Percentiles rank a stretch among this genome's conserved stretches.
phyloP scores from a whole-genome alignment of 2,113 vertebrate species.

The Neolamprologus falcicula region DNA sequence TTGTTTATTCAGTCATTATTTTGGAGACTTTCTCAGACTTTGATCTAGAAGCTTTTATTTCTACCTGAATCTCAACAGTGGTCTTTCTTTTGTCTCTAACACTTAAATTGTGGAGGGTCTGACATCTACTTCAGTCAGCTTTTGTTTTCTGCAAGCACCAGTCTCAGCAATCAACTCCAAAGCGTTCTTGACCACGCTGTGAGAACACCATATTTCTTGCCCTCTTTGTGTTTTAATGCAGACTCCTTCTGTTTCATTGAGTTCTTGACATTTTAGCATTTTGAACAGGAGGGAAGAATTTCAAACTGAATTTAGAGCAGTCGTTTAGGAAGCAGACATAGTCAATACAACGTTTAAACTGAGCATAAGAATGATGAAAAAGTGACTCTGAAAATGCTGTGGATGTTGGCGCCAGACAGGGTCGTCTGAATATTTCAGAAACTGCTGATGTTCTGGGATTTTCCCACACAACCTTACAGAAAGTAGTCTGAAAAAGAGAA shows the following conservation, averaged over 20 bases:
- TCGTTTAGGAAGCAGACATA: neutral
- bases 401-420: neutral
- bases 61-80: neutral
- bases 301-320: neutral
- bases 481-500: neutral
- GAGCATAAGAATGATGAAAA: neutral
- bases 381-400: neutral
- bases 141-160: neutral
- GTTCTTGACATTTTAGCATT: neutral
- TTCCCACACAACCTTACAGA: neutral
- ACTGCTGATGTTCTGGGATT: neutral
- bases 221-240: neutral
- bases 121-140: neutral
- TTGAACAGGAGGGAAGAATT: neutral
- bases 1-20: neutral
- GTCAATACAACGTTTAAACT: rapidly evolving
- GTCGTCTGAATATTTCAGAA: neutral
- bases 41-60: neutral
- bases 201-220: neutral
- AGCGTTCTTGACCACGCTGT: neutral
- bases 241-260: neutral
- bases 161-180: neutral
- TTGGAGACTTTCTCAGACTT: neutral
- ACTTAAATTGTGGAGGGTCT: neutral
- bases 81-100: neutral